Base-by-base conservation (phyloP, 2,888 invertebrate species). In the Cheilosia soror region DNA sequence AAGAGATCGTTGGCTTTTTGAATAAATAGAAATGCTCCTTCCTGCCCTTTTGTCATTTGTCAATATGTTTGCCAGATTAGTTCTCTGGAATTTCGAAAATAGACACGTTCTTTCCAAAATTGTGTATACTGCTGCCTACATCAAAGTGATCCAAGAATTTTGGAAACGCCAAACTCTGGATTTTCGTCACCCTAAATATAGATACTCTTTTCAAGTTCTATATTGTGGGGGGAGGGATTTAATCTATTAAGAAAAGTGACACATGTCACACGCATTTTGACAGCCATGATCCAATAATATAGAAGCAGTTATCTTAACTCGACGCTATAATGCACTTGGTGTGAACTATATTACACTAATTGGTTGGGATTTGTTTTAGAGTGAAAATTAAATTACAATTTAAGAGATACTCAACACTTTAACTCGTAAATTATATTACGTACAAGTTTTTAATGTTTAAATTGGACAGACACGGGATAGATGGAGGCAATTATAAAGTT, bases 41-140 rank as follows among this genome's bases (percentile, higher is more conserved):
- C 15, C 55, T 5, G 33, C 4, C 13, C n/a, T 33, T 33, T 2
- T 15, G 31, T 13, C 6, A 33, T 31, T 63, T 29, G 2, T 40
- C 13, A 25, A 51, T 27, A 55, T 15, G 9, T 37, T 47, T 37
- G 20, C 33, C 5, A 40, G 11, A 55, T 15, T 25, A 47, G 33
- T 65, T 75, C 55, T n/a, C 55, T 65, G 57, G 57, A 65, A 57
- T 29, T 37, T 65, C 40, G 15, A 49, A 75, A 75, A 65, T 65
- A 75, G 55, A 47, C 65, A 55, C 37, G 25, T n/a, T 33, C 53
- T 40, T 13, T 20, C 27, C 42, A 55, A 20, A 20, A 65, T 31
- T 25, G 44, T 40, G 42, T 51, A 29, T 42, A n/a, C 20, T 47
- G 5, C 20, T 47, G 5, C 15, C 3, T 4, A 25, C 25, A 4